phyloP scores from a whole-genome alignment of 1,140 invertebrate species.

The Hypsibius dujardini region DNA sequence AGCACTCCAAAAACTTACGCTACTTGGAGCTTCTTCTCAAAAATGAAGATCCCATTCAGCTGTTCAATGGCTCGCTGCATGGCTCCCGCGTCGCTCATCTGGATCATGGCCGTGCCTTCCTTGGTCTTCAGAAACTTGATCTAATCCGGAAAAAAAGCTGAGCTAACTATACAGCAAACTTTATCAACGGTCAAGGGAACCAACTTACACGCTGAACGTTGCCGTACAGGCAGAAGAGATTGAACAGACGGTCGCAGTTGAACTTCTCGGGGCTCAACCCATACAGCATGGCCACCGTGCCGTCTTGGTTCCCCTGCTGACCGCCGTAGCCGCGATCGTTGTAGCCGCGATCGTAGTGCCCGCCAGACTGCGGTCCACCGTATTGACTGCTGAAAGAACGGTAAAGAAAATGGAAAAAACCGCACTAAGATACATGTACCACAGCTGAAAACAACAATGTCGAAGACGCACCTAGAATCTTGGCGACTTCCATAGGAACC shows the following conservation, averaged over 20 bases:
- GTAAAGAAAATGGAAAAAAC: too few relatives aligned
- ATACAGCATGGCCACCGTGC: slow-evolving; percentile 93
- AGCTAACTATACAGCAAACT: not conserved
- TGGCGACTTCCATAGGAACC: too few relatives aligned
- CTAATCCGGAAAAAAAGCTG: slow-evolving; percentile 35
- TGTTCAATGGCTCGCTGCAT: slow-evolving; percentile 84
- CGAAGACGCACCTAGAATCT: too few relatives aligned
- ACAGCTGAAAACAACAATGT: too few relatives aligned
- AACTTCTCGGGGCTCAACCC: slow-evolving; percentile 77
- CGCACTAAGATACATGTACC: too few relatives aligned
- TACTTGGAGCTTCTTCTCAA: slow-evolving; percentile 45
- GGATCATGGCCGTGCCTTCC: slow-evolving; percentile 97
- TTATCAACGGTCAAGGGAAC: not conserved
- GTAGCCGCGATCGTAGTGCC: slow-evolving; percentile 21
- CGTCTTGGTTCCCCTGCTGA: slow-evolving; percentile 28
- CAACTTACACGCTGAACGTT: slow-evolving; percentile 78
- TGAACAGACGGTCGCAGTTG: slow-evolving; percentile 92
- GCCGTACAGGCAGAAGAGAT: slow-evolving; percentile 92
- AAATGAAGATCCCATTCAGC: slow-evolving; percentile 75
- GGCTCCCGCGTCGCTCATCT: slow-evolving; percentile 87
- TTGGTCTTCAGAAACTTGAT: slow-evolving; percentile 97
- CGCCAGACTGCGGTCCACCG: not conserved
- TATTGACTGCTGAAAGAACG: not conserved
- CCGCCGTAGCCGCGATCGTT: slow-evolving; percentile 18
- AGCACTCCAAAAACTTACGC: slow-evolving; percentile 34